A percentile compares a stretch with the other conserved stretches of the same genome.
These are phyloP conservation scores for Tricholaema leucomelas DNA, from an alignment of 2,113 vertebrate species.

Conservation along the genomic window DNA sequence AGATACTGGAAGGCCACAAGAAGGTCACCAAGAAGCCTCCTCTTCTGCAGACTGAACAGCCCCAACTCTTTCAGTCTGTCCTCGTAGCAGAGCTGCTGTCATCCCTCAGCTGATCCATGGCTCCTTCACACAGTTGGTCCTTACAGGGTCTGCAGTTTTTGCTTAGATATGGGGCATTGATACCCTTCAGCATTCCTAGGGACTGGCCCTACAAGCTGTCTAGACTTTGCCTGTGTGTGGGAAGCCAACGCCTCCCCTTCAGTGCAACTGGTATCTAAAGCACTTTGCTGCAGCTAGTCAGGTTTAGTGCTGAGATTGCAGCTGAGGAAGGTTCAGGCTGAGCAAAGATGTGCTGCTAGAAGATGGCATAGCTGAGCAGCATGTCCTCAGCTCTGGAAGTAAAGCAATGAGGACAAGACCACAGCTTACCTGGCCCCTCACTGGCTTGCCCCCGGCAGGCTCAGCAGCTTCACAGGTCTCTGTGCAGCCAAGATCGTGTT, in stretches of 20 bases:
- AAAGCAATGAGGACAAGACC: neutral
- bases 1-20: too few relatives aligned
- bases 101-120: neutral
- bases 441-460: neutral
- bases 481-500: rapidly evolving
- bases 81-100: too few relatives aligned
- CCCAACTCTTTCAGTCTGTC: too few relatives aligned
- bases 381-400: neutral
- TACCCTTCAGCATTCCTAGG: too few relatives aligned
- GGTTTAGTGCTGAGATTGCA: neutral
- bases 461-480: neutral
- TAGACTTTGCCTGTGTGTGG: rapidly evolving
- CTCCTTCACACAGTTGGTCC: neutral
- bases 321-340: neutral
- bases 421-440: rapidly evolving
- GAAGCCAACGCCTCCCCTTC: neutral
- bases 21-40: too few relatives aligned
- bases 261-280: neutral
- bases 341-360: neutral
- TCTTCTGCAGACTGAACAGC: too few relatives aligned
- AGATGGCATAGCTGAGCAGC: rapidly evolving
- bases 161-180: neutral
- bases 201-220: rapidly evolving
- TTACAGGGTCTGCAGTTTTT: neutral
- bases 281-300: neutral